A percentile compares a stretch with the other conserved stretches of the same genome.
Conservation (phyloP, 2,113 vertebrate species). For the Erythrolamprus reginae region DNA sequence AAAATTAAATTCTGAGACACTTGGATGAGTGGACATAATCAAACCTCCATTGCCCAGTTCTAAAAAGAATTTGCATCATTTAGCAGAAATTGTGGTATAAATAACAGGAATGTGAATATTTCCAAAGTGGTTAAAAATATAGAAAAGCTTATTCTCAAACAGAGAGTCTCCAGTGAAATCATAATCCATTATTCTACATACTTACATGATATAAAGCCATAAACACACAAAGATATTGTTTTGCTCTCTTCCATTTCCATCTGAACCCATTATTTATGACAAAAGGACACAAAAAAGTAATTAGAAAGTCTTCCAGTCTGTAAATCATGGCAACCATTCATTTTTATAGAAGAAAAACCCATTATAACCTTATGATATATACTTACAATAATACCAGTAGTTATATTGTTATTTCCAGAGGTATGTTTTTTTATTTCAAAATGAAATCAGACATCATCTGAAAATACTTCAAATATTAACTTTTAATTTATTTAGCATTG, state of each 20-base stretch:
- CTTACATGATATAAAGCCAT: neutral
- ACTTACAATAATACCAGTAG: neutral
- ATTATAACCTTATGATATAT: neutral
- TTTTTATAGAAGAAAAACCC: neutral
- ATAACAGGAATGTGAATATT: neutral
- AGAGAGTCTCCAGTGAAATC: neutral
- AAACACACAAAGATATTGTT: neutral
- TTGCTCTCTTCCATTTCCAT: neutral
- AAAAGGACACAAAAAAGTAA: neutral
- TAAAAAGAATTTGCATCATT: neutral
- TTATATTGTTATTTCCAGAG: neutral
- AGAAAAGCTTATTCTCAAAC: neutral
- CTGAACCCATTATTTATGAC: neutral
- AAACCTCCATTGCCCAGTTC: neutral
- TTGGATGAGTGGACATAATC: neutral
- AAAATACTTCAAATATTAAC: neutral
- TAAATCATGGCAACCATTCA: neutral
- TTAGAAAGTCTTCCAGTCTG: neutral
- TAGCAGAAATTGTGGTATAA: neutral
- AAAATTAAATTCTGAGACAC: neutral
- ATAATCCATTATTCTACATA: neutral
- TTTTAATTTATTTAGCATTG: neutral
- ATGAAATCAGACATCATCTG: neutral
- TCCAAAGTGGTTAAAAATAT: neutral
- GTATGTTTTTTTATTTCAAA: neutral